Evolutionary conservation across 1,140 invertebrate species (phyloP), one percentile per base, ranked within the genome.

Genomic region (Dufourea novaeangliae): DNA sequence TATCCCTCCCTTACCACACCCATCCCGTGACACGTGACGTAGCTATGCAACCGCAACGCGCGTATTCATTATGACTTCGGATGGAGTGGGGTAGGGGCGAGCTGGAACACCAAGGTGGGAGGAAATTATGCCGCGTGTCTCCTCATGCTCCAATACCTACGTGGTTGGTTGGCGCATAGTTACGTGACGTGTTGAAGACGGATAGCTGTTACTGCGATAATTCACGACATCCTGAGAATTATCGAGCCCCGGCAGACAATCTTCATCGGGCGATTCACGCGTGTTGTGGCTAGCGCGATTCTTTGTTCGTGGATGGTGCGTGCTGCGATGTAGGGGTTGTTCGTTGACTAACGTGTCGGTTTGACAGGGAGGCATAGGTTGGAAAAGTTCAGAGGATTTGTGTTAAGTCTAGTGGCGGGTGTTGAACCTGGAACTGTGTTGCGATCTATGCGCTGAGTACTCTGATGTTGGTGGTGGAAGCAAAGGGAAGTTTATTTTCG

Each of bases 81-180:
- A 5, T 7, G 52, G 27, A 52, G 12, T 12, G n/a, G 34, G 46
- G 14, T 11, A 17, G 34, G 7, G 37, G n/a, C n/a, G 44, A 14
- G 72, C 39, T 34, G 22, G 46, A 37, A 50, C 54, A n/a, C 37
- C 66, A 68, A 39, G n/a, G 39, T 50, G 67, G 78, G 79, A 83
- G 80, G 80, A 86, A 87, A 87, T 89, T 87, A 87, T 87, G 79
- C 82, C 80, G 78, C 82, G 82, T 87, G 73, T 86, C 85, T 81
- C 64, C 77, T 83, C 79, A 72, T 83, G 76, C 79, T 67, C 84
- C 78, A 86, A 86, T 88, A 85, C 78, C 76, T 83, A 59, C 68
- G 59, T 32, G 46, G 54, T 25, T 76, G 64, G 29, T 8, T 56
- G 46, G 39, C 44, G 75, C 78, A 86, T 85, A 82, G 84, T 85